These are phyloP conservation scores for Crematogaster levior DNA, from an alignment of 2,888 invertebrate species.

Conservation along the genomic window DNA sequence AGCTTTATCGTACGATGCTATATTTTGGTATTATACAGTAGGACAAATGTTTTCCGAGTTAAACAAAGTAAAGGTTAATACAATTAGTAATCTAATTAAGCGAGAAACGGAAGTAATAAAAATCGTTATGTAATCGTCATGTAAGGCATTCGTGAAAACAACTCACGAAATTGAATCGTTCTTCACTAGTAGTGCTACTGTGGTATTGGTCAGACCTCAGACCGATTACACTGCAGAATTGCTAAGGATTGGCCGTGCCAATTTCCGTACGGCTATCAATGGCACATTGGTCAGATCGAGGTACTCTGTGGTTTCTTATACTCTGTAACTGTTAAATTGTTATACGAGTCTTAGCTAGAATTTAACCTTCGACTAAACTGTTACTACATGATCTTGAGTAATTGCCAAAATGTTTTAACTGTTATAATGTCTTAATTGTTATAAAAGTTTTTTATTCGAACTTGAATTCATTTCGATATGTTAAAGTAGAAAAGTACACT, in stretches of 20 bases:
- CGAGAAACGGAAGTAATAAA: background rate
- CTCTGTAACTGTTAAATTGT: background rate
- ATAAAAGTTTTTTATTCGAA: too few relatives aligned
- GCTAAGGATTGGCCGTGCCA: background rate
- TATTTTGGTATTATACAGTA: background rate
- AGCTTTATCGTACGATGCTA: background rate
- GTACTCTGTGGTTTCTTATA: conserved; percentile 21
- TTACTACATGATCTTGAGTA: background rate
- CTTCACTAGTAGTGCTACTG: background rate
- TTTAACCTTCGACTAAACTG: background rate
- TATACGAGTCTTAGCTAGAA: background rate
- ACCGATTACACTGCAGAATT: conserved; percentile 30
- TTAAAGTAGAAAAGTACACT: background rate
- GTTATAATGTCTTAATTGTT: too few relatives aligned
- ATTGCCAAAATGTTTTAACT: background rate
- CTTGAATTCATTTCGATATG: too few relatives aligned
- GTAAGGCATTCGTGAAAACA: background rate
- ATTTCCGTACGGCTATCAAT: background rate
- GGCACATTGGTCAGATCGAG: background rate
- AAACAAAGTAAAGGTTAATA: background rate
- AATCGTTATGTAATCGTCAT: background rate
- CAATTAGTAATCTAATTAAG: conserved; percentile 2
- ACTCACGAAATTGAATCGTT: background rate
- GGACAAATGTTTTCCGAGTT: background rate
- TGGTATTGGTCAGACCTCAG: conserved; percentile 17